Base-by-base conservation (phyloP, 2,888 invertebrate species). In the Aphidoletes aphidimyza region DNA sequence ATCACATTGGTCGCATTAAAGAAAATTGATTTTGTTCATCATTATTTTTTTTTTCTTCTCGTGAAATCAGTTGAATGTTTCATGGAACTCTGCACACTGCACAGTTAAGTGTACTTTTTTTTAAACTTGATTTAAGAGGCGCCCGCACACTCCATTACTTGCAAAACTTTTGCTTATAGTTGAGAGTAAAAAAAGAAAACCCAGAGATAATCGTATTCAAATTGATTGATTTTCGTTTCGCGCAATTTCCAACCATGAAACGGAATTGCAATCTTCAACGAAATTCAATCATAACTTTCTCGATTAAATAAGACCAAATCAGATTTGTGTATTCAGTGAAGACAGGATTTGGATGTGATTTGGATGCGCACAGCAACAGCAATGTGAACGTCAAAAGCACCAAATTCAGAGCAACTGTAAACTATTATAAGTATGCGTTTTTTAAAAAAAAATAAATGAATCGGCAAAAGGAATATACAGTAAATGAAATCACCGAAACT, bases 361-460 rank as follows among this genome's bases (percentile, higher is more conserved):
- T n/a, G n/a, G n/a, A n/a, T n/a, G n/a, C n/a, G n/a, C n/a, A n/a
- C n/a, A n/a, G n/a, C n/a, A n/a, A n/a, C n/a, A n/a, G n/a, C n/a
- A n/a, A n/a, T n/a, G n/a, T n/a, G n/a, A n/a, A n/a, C n/a, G n/a
- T n/a, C n/a, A n/a, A n/a, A n/a, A n/a, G n/a, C n/a, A n/a, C n/a
- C n/a, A n/a, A n/a, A n/a, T n/a, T n/a, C n/a, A n/a, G n/a, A n/a
- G n/a, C n/a, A n/a, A n/a, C n/a, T 54, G n/a, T 54, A n/a, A 54
- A 54, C 54, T 54, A 54, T 14, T 30, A n/a, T 69, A 5, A 30
- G 30, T 0, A 30, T 69, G 30, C 11, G 1, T 14, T 69, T 30
- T 69, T 11, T 54, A 26, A 54, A n/a, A n/a, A n/a, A n/a, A n/a
- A n/a, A 54, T 54, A 54, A 69, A 69, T 69, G 69, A 69, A 34